Conservation (phyloP, 2,797 vertebrate species). For the Neosilurus hyrtlii region DNA sequence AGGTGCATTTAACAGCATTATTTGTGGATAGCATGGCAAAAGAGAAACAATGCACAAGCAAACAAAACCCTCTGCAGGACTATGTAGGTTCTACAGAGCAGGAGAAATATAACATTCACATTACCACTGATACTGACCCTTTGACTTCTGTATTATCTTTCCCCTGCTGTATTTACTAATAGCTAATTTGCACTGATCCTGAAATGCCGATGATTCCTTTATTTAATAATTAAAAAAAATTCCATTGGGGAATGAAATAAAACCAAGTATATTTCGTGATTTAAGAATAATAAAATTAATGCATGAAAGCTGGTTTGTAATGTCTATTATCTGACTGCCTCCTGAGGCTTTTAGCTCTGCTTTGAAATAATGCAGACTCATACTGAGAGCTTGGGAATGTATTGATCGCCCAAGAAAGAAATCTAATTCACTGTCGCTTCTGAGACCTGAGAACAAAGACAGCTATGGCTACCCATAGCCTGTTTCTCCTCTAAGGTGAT, state of each 20-base stretch:
- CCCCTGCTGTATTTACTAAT: constrained; percentile 11
- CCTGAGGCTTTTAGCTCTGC: constrained; percentile 47
- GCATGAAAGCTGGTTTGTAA: constrained; percentile 1
- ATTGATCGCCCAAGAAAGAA: constrained; percentile 52
- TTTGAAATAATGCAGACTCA: constrained; percentile 53
- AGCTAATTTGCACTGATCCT: constrained; percentile 38
- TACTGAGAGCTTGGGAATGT: constrained; percentile 39
- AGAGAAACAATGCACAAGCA: too few species aligned
- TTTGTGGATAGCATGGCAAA: too few species aligned
- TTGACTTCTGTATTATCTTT: constrained; percentile 38
- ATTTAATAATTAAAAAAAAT: too few species aligned
- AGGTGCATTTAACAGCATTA: constrained; percentile 19
- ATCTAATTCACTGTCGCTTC: constrained; percentile 22
- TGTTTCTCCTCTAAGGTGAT: constrained; percentile 9
- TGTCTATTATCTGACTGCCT: constrained; percentile 9
- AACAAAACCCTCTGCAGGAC: too few species aligned
- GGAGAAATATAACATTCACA: constrained; percentile 30
- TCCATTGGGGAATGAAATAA: neutral
- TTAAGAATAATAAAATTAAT: constrained; percentile 15
- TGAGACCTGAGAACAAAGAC: constrained; percentile 12
- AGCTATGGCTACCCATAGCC: constrained; percentile 8
- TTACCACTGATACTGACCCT: constrained; percentile 36
- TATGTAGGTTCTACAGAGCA: neutral
- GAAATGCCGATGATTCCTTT: too few species aligned
- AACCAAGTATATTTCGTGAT: neutral